These are phyloP conservation scores for Glandiceps talaboti DNA, from an alignment of 53 echinoderm and acorn worm genomes.

Conservation along the genomic window DNA sequence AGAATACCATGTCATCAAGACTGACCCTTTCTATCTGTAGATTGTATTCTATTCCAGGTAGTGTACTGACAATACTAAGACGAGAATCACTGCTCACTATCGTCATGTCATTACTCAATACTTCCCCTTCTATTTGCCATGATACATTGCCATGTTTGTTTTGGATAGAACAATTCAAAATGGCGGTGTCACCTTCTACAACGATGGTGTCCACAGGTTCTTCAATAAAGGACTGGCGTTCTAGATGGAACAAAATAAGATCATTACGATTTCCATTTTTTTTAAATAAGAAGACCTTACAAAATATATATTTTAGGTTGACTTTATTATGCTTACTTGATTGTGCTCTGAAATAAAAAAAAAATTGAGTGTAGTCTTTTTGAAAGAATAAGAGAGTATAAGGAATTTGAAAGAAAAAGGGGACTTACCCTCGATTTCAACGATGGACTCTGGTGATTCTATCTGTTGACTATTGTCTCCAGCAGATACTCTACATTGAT, in stretches of 20 bases:
- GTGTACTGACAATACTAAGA: neutral
- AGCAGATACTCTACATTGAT: conserved; percentile 74
- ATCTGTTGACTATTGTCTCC: conserved; percentile 38
- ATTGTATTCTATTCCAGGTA: neutral
- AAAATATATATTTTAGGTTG: too few species aligned
- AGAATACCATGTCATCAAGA: neutral
- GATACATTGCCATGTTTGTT: neutral
- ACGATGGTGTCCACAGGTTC: neutral
- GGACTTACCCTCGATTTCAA: too few species aligned
- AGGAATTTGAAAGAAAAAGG: too few species aligned
- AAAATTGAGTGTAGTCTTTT: too few species aligned
- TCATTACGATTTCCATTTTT: too few species aligned
- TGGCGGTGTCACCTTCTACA: neutral
- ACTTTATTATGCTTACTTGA: too few species aligned
- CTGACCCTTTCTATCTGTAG: neutral
- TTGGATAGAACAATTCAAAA: neutral
- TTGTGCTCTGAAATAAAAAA: too few species aligned
- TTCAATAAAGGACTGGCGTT: neutral
- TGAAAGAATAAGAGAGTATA: too few species aligned
- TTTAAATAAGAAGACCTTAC: too few species aligned
- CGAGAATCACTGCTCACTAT: neutral
- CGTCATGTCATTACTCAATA: neutral
- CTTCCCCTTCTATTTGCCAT: neutral
- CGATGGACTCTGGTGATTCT: conserved; percentile 21
- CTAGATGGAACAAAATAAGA: too few species aligned